A percentile compares a stretch with the other conserved stretches of the same genome.
These are phyloP conservation scores for Cephus runcator DNA, from an alignment of 2,888 invertebrate genomes.

Conservation along the genomic window DNA sequence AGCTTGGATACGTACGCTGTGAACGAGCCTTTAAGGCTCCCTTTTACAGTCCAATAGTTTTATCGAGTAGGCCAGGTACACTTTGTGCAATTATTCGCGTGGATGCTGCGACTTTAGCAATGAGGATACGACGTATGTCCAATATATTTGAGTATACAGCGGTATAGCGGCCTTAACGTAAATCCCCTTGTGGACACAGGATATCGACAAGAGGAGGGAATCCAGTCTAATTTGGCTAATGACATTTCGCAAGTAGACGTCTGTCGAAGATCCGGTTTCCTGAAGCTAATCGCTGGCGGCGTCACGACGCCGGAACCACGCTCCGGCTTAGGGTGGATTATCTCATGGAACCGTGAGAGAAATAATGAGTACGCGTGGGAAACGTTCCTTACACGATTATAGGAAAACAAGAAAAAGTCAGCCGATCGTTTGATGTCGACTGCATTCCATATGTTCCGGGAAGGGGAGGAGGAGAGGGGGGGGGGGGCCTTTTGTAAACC, in stretches of 20 bases:
- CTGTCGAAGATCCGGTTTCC: background rate
- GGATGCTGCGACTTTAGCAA: background rate
- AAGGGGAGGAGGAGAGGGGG: background rate
- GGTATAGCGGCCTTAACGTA: background rate
- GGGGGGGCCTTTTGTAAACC: background rate
- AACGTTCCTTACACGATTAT: background rate
- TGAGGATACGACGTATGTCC: too few species aligned
- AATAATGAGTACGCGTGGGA: background rate
- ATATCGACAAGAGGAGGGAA: background rate
- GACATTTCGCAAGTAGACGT: background rate
- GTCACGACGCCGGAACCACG: background rate
- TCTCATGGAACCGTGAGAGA: background rate
- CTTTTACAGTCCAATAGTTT: background rate
- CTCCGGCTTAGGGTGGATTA: background rate
- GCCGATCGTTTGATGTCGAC: background rate
- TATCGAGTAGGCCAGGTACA: background rate
- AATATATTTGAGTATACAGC: background rate
- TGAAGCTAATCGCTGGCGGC: background rate
- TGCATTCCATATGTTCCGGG: background rate
- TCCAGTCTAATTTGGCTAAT: background rate
- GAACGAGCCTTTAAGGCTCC: background rate
- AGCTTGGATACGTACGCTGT: background rate
- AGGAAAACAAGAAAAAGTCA: background rate
- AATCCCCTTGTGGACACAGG: background rate
- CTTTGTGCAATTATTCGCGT: background rate